These are phyloP conservation scores for Amphiprion clarkii DNA, from an alignment of 2,797 vertebrate species.

Conservation along the genomic window DNA sequence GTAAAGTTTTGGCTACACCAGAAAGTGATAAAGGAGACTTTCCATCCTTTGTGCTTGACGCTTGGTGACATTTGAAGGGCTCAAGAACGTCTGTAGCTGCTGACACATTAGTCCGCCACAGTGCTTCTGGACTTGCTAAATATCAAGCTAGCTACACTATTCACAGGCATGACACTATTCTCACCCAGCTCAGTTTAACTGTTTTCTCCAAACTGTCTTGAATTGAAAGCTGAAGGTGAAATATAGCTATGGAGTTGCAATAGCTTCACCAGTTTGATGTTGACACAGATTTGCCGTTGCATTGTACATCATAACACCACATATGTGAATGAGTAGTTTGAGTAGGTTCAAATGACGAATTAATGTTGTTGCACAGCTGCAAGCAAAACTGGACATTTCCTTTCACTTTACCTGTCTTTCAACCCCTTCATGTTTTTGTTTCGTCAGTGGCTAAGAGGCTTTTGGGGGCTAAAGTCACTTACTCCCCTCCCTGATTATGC, in stretches of 20 bases:
- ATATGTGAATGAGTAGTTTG: neutral
- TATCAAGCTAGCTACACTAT: no score
- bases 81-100: neutral
- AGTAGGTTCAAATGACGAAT: slow-evolving; percentile 26
- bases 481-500: slow-evolving; percentile 82
- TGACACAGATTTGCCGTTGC: neutral
- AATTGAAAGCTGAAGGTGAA: no score
- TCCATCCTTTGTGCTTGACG: no score
- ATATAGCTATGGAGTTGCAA: no score
- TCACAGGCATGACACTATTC: neutral
- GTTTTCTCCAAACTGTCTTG: no score
- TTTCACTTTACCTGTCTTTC: slow-evolving; percentile 48
- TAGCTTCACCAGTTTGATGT: neutral
- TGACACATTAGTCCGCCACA: neutral
- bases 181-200: neutral
- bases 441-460: slow-evolving; percentile 60
- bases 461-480: slow-evolving; percentile 59
- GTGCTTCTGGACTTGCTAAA: neutral
- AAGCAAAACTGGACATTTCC: slow-evolving; percentile 23
- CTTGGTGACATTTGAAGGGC: neutral
- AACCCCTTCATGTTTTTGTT: slow-evolving; percentile 61
- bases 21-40: neutral
- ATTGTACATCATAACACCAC: slow-evolving; percentile 8
- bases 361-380: slow-evolving; percentile 24
- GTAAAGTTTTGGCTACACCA: neutral